Base-by-base conservation (phyloP, 1,140 invertebrate genomes). In the Cydia fagiglandana region DNA sequence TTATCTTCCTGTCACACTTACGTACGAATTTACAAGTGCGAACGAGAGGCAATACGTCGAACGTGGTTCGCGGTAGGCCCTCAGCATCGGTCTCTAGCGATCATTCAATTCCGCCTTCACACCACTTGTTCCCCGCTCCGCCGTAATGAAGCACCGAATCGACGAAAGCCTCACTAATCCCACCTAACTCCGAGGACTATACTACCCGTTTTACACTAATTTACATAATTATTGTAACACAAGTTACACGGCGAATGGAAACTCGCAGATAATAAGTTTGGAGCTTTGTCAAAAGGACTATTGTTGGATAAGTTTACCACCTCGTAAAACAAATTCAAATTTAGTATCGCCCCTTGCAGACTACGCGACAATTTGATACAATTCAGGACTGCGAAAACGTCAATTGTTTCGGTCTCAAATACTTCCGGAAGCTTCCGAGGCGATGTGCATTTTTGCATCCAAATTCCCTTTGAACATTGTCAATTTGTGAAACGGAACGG, bases 141-240 rank as follows among this genome's bases (percentile, higher is more conserved):
- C 12, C 64, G 12, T 70, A 70, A 70, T 70, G 38, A 70, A 70
- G 38, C 45, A 70, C 66, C 34, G 66, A 70, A 70, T 70, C 15
- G 34, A 70, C 66, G 66, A 41, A 70, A 70, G n/a, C 66, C 66
- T 38, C 30, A 17, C 30, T 70, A 70, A 70, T 70, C 66, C 34
- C 66, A 41, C 30, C 30, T 70, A 70, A 70, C 66, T 70, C 34
- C 66, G 30, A 70, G 34, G 66, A 70, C 34, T 70, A 70, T 41
- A 41, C 66, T 70, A 70, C n/a, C 30, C 66, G 34, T 70, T 70
- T 70, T 70, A 41, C 30, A 70, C 66, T 70, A 9, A 70, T 70
- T 70, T 70, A 70, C 66, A 70, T 70, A 70, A 70, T 41, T 41
- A 70, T 68, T 68, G 34, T 70, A 70, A 70, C 66, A 70, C 34